Evolutionary conservation across 2,888 invertebrate genomes (phyloP).

Genomic region (Papilio gigon): DNA sequence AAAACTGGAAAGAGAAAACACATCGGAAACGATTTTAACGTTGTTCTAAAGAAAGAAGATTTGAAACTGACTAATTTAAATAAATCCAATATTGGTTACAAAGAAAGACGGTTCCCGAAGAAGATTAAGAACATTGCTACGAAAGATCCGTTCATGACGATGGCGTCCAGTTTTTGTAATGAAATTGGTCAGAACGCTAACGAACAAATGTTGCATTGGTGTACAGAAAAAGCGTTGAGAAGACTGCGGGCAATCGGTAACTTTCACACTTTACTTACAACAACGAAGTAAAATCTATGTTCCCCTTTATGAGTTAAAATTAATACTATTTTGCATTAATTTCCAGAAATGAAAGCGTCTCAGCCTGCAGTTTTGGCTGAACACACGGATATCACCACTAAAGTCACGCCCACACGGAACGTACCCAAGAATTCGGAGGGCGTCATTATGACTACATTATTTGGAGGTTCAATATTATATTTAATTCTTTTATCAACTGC

Average conservation of each 20-base stretch:
- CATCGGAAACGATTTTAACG: slow-evolving; percentile 45
- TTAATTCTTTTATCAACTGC: not conserved
- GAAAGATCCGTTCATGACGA: slow-evolving; percentile 60
- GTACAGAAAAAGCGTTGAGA: slow-evolving; percentile 70
- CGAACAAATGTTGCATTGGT: slow-evolving; percentile 64
- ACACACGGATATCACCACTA: not conserved
- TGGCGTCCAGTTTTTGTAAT: slow-evolving; percentile 71
- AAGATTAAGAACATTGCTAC: slow-evolving; percentile 43
- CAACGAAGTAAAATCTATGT: not conserved
- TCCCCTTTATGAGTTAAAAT: not conserved
- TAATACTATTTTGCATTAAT: not conserved
- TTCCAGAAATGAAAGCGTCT: slow-evolving; percentile 43
- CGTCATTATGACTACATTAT: slow-evolving; percentile 6
- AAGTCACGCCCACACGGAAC: slow-evolving; percentile 10
- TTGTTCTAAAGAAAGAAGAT: slow-evolving; percentile 13
- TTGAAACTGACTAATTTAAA: slow-evolving; percentile 8
- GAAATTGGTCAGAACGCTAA: slow-evolving; percentile 65
- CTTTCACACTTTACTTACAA: slow-evolving; percentile 41
- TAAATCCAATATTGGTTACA: slow-evolving; percentile 18
- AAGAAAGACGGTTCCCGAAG: slow-evolving; percentile 16
- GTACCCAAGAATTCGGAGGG: not conserved
- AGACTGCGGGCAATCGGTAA: slow-evolving; percentile 66
- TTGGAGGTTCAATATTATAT: slow-evolving; percentile 21
- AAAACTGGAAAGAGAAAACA: slow-evolving; percentile 49
- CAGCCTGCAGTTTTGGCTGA: not conserved